phyloP scores from a whole-genome alignment of 53 echinoderm and acorn worm species.

The Henricia sp. region DNA sequence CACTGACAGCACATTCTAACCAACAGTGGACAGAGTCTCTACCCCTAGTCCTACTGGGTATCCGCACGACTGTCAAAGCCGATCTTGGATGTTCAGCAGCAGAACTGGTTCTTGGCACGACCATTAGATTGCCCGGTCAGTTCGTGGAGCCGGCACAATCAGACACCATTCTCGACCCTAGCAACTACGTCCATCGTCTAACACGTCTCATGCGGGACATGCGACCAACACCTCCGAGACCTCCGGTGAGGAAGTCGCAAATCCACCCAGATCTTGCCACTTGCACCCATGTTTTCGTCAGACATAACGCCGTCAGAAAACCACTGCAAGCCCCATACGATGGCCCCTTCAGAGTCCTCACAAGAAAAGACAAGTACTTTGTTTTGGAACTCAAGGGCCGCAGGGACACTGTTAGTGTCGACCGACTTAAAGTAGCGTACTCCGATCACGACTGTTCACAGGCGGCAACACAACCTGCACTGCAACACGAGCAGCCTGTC shows the following conservation, averaged over 20 bases:
- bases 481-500: background rate
- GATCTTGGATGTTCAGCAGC: background rate
- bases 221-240: background rate
- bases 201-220: slow-evolving; percentile 1
- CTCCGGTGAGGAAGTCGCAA: background rate
- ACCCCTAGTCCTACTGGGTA: background rate
- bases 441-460: too few relatives aligned
- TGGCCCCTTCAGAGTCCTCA: too few relatives aligned
- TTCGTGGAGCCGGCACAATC: background rate
- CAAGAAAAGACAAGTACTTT: slow-evolving; percentile 5
- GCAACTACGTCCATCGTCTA: slow-evolving; percentile 25
- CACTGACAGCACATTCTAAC: background rate
- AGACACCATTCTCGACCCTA: background rate
- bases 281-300: slow-evolving; percentile 53
- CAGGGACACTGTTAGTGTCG: slow-evolving; percentile 24
- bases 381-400: slow-evolving; percentile 13
- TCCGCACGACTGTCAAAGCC: background rate
- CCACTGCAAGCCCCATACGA: slow-evolving; percentile 41
- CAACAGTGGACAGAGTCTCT: background rate
- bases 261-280: slow-evolving; percentile 14
- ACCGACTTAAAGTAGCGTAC: slow-evolving; percentile 50
- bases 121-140: background rate
- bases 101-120: background rate
- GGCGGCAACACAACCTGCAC: background rate
- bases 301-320: slow-evolving; percentile 17